phyloP scores from a whole-genome alignment of 2,797 vertebrate genomes.

The Sciurus carolinensis region DNA sequence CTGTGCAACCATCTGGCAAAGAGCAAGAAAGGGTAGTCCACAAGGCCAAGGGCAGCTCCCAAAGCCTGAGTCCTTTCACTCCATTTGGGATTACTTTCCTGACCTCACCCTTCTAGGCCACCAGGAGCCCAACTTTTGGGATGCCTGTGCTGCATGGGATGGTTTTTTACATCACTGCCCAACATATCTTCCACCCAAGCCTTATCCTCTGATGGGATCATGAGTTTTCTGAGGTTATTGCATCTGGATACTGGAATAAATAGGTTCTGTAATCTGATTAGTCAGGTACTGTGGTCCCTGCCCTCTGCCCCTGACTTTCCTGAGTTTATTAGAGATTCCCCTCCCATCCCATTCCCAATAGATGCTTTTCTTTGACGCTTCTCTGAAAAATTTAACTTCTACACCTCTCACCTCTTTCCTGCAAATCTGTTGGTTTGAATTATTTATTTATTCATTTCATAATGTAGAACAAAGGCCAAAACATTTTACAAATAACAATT shows the following conservation, averaged over 20 bases:
- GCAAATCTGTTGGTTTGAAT: background rate
- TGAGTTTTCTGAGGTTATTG: background rate
- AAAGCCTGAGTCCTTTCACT: background rate
- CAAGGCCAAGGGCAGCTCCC: conserved; percentile 27
- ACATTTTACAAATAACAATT: background rate
- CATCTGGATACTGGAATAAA: background rate
- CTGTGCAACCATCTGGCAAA: conserved; percentile 31
- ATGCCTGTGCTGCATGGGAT: background rate
- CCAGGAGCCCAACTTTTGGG: conserved; percentile 1
- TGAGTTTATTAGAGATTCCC: background rate
- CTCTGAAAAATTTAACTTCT: background rate
- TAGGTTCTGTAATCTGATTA: background rate
- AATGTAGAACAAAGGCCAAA: background rate
- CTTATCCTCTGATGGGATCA: background rate
- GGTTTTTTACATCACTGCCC: conserved; percentile 8
- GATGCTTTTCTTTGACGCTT: conserved; percentile 32
- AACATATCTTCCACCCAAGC: background rate
- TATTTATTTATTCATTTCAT: conserved; percentile 46
- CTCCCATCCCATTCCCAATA: background rate
- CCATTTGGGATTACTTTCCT: background rate
- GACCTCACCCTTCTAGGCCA: background rate
- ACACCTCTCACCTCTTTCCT: conserved; percentile 7
- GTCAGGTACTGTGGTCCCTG: background rate
- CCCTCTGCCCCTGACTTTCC: background rate
- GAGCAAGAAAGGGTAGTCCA: background rate